Evolutionary conservation across 2,797 vertebrate genomes (phyloP).

Genomic region (Microtus californicus): DNA sequence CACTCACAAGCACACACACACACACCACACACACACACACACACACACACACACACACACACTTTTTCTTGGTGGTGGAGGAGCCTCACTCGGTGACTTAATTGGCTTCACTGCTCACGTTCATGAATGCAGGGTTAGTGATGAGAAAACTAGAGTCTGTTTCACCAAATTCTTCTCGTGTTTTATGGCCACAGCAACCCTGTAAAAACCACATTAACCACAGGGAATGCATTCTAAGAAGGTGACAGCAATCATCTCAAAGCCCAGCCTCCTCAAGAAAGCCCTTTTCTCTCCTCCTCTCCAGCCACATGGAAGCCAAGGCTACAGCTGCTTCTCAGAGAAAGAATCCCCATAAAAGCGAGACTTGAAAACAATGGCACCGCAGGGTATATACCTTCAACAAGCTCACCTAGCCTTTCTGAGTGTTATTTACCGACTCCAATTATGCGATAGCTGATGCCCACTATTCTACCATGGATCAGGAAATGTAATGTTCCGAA

Average conservation of each 20-base stretch:
- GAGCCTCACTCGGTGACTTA: not conserved
- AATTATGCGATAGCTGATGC: not conserved
- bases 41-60: not conserved
- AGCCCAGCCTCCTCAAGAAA: rapidly evolving
- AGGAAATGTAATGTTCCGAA: not conserved
- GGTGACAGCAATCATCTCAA: not conserved
- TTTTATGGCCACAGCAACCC: not conserved
- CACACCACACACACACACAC: too few species aligned
- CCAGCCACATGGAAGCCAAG: rapidly evolving
- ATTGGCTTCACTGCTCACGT: not conserved
- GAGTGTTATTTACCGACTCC: not conserved
- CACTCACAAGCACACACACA: not conserved
- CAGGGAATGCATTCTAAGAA: too few species aligned
- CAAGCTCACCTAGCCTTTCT: not conserved
- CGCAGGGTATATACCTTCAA: not conserved
- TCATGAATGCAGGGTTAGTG: not conserved
- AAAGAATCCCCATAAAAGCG: rapidly evolving
- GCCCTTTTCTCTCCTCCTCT: not conserved
- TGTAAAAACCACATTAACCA: not conserved
- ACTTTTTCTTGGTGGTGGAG: not conserved
- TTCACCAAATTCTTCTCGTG: not conserved
- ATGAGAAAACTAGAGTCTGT: not conserved
- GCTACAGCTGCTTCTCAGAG: rapidly evolving
- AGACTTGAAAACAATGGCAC: rapidly evolving
- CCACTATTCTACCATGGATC: not conserved